Percentiles rank a stretch among this genome's conserved stretches.
Conservation (phyloP, 2,113 vertebrate genomes). For the rabbit (Oryctolagus cuniculus) region mOryCun1.1 NC_091443.1:36034001-36034500, state of each 20-base stretch:
- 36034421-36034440: slow-evolving; percentile 60
- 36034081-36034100: slow-evolving; percentile 31
- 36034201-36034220: not conserved
- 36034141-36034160: slow-evolving; percentile 40
- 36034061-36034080: slow-evolving; percentile 13
- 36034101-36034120: not conserved
- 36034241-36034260: slow-evolving; percentile 60
- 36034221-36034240: slow-evolving; percentile 3
- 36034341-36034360: slow-evolving; percentile 60
- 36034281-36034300: slow-evolving; percentile 52
- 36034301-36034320: slow-evolving; percentile 64
- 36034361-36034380: slow-evolving; percentile 66
- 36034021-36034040: slow-evolving; percentile 27
- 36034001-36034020: not conserved
- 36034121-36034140: slow-evolving; percentile 18
- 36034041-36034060: not conserved
- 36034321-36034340: not conserved
- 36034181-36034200: not conserved
- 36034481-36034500: slow-evolving; percentile 25
- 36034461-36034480: slow-evolving; percentile 66
- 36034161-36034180: not conserved
- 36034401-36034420: slow-evolving; percentile 58
- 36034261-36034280: slow-evolving; percentile 73
- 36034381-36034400: slow-evolving; percentile 47
- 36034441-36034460: slow-evolving; percentile 1